Base-by-base conservation (phyloP, 2,888 invertebrate species). In the Epistrophella euchroma region DNA sequence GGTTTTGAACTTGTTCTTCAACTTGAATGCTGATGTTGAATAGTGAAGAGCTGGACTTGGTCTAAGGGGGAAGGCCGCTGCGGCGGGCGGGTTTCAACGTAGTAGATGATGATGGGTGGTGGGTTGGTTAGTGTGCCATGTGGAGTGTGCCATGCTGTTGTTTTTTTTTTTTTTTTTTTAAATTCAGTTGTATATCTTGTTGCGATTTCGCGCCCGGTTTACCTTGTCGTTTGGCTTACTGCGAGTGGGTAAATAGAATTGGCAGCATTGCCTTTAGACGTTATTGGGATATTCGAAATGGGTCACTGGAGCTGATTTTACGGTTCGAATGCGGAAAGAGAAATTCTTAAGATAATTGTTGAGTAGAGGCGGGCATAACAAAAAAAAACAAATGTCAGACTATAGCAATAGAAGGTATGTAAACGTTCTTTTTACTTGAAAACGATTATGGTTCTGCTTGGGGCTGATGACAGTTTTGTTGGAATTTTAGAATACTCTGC, bases 291-390 rank as follows among this genome's bases (percentile, higher is more conserved):
- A 68, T 56, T 64, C 62, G 82, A 86, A 86, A 86, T 86, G 86
- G 86, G 86, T 86, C 86, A 86, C 86, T 86, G 86, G 86, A 78
- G 86, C 86, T 86, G 86, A 82, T 86, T 86, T 86, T 78, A 86
- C 86, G 86, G 86, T 86, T 82, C 82, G 82, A 62, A 73, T 72
- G 64, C 35, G 64, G 58, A 64, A 77, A 85, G 76, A 85, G 85
- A 82, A 82, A 86, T 86, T 86, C 77, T 82, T 70, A 6, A 74
- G 55, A 71, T 81, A 82, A 73, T 86, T 50, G 64, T 43, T 11
- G 74, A 70, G 55, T 40, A 40, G 74, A 70, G 70, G 52, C 37
- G 76, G 25, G 58, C 40, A 32, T 35, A 47, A 58, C 15, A 45
- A 52, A 19, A 58, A 56, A 40, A 22, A 66, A 52, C 4, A 76